Conservation (phyloP, 2,888 invertebrate genomes). For the Barypeithes pellucidus region DNA sequence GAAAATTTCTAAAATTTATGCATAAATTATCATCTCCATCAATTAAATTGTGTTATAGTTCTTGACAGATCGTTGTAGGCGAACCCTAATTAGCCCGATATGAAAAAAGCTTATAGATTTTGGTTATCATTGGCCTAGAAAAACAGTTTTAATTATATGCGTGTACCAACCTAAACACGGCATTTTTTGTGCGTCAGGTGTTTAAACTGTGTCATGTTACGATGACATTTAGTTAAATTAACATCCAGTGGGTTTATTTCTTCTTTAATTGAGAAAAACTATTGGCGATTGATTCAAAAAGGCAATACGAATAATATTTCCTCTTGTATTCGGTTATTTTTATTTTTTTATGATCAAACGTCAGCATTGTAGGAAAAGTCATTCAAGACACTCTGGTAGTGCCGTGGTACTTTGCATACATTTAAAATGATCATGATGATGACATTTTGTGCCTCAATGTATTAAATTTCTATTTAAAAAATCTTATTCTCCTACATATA, state of each 20-base stretch:
- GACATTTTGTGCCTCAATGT: too few relatives aligned
- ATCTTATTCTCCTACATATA: too few relatives aligned
- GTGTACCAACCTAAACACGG: neutral
- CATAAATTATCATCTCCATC: slow-evolving; percentile 25
- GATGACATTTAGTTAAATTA: neutral
- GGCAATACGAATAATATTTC: too few relatives aligned
- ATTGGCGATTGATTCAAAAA: too few relatives aligned
- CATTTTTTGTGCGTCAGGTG: slow-evolving; percentile 18
- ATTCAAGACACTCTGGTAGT: too few relatives aligned
- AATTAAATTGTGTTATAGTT: slow-evolving; percentile 18
- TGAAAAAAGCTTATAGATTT: slow-evolving; percentile 29
- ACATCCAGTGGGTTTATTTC: neutral
- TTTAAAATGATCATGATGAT: too few relatives aligned
- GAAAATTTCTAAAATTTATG: slow-evolving; percentile 14
- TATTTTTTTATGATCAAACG: too few relatives aligned
- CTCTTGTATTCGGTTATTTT: too few relatives aligned
- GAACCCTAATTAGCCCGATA: slow-evolving; percentile 32
- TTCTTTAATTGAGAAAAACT: slow-evolving; percentile 8
- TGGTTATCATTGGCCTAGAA: slow-evolving; percentile 39
- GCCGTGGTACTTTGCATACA: too few relatives aligned
- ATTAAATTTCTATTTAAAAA: too few relatives aligned
- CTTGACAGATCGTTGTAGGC: slow-evolving; percentile 29
- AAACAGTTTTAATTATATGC: slow-evolving; percentile 20
- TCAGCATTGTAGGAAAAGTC: too few relatives aligned
- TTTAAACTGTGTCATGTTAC: slow-evolving; percentile 2